Percentiles rank a stretch among this genome's conserved stretches.
These are phyloP conservation scores for rat (Rattus norvegicus) DNA, from an alignment of 2,113 vertebrate genomes.

Conservation along the genomic window GRCr8 NC_086035.1:51732001-51732500, in stretches of 20 bases:
- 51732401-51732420: constrained; percentile 3
- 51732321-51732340: background rate
- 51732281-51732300: background rate
- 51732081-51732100: background rate
- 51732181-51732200: background rate
- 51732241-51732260: background rate
- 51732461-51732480: background rate
- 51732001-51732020: too few species aligned
- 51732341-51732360: background rate
- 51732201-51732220: background rate
- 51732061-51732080: background rate
- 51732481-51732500: background rate
- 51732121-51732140: background rate
- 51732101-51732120: background rate
- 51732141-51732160: background rate
- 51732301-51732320: background rate
- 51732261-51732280: constrained; percentile 11
- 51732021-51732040: background rate
- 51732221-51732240: background rate
- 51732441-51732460: background rate
- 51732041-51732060: background rate
- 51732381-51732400: background rate
- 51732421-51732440: constrained; percentile 16
- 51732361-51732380: background rate
- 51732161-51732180: background rate